Evolutionary conservation across 2,888 invertebrate species (phyloP).

Genomic region (Tetragnatha montana): DNA sequence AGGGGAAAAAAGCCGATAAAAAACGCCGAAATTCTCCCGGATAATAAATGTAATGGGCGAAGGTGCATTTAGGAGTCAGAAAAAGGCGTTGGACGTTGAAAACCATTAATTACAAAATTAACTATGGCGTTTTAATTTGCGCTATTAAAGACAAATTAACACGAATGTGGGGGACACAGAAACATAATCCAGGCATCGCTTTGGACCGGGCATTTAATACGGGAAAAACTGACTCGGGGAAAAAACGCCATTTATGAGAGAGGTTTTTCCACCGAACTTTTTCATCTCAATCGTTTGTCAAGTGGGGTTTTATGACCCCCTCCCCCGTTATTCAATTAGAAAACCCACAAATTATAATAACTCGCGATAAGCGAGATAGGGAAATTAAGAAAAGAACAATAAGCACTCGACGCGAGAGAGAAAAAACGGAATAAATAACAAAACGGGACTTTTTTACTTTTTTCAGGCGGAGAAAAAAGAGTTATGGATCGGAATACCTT

Average conservation of each 20-base stretch:
- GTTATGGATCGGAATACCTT: conserved; percentile 67
- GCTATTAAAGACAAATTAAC: conserved; percentile 71
- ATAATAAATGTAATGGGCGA: conserved; percentile 66
- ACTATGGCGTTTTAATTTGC: conserved; percentile 70
- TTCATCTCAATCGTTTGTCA: conserved; percentile 63
- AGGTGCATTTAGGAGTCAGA: conserved; percentile 24
- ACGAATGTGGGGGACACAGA: conserved; percentile 39
- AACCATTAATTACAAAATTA: conserved; percentile 71
- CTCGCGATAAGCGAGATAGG: conserved; percentile 17
- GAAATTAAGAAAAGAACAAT: conserved; percentile 65
- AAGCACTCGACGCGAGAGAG: conserved; percentile 23
- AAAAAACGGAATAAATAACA: conserved; percentile 61
- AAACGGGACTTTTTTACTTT: conserved; percentile 25
- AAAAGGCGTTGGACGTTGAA: conserved; percentile 62
- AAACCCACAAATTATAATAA: conserved; percentile 70
- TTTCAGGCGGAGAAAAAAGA: conserved; percentile 4
- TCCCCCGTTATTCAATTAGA: conserved; percentile 69
- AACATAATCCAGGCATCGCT: conserved; percentile 56
- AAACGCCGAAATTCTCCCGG: conserved; percentile 3
- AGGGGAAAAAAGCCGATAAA: conserved; percentile 42
- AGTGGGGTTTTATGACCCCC: conserved; percentile 36
- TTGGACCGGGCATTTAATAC: conserved; percentile 62
- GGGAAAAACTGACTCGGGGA: conserved; percentile 12
- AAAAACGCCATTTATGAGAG: background rate
- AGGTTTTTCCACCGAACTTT: conserved; percentile 21